These are phyloP conservation scores for Laupala kohalensis DNA, from an alignment of 1,140 invertebrate species.

Conservation along the genomic window DNA sequence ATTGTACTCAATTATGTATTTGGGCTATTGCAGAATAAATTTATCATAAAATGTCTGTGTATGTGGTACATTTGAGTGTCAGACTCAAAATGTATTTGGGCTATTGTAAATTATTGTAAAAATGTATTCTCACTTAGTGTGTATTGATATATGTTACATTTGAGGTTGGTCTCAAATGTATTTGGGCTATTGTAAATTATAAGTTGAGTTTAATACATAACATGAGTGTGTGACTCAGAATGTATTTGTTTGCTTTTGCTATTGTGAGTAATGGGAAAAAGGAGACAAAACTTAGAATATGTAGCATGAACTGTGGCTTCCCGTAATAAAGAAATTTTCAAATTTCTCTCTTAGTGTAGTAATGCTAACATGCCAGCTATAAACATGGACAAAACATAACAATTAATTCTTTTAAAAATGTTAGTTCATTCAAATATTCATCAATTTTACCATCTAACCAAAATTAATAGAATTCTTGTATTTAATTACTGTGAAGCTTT, in stretches of 20 bases:
- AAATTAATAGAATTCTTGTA: too few relatives aligned
- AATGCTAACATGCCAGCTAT: background rate
- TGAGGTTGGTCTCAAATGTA: slow-evolving; percentile 11
- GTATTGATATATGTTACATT: slow-evolving; percentile 11
- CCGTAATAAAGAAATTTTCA: background rate
- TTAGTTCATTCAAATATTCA: too few relatives aligned
- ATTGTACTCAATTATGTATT: background rate
- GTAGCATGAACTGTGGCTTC: background rate
- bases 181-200: slow-evolving; percentile 16
- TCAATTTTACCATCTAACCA: too few relatives aligned
- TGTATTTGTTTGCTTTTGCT: slow-evolving; percentile 11
- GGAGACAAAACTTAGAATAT: background rate
- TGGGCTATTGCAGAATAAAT: background rate
- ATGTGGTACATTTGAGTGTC: background rate
- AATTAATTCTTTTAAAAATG: too few relatives aligned
- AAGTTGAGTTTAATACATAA: slow-evolving; percentile 11
- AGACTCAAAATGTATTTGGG: slow-evolving; percentile 11
- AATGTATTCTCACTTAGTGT: slow-evolving; percentile 1
- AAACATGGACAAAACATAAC: background rate
- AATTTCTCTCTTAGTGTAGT: background rate
- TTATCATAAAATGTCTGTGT: slow-evolving; percentile 3
- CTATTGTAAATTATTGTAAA: slow-evolving; percentile 13
- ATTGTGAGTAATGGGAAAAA: background rate
- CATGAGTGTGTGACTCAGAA: slow-evolving; percentile 14
- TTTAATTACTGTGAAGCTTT: too few relatives aligned